A percentile compares a stretch with the other conserved stretches of the same genome.
These are phyloP conservation scores for Donacobius atricapilla DNA, from an alignment of 2,113 vertebrate genomes.

Conservation along the genomic window DNA sequence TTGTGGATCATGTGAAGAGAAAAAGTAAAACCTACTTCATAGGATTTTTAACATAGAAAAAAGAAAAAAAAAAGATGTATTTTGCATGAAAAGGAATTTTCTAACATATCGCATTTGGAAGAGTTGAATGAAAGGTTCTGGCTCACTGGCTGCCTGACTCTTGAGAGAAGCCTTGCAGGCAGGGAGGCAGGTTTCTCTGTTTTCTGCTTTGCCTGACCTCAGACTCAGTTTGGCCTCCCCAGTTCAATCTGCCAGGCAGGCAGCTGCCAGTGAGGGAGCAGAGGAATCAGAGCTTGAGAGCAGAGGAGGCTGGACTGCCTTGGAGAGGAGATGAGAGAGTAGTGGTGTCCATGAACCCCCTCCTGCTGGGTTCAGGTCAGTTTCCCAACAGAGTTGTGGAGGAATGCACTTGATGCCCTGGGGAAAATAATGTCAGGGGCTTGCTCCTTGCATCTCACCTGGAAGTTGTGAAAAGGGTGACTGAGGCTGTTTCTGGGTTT, in stretches of 20 bases:
- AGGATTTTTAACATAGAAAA: background rate
- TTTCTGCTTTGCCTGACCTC: background rate
- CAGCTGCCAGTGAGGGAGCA: background rate
- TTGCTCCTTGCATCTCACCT: background rate
- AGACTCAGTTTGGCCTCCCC: background rate
- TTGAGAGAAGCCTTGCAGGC: background rate
- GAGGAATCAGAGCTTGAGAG: background rate
- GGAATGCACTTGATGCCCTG: background rate
- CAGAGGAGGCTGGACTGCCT: background rate
- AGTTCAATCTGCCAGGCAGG: background rate
- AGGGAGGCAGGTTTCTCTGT: background rate
- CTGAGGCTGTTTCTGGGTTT: background rate
- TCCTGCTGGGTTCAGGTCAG: background rate
- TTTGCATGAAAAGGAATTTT: background rate
- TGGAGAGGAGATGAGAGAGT: background rate
- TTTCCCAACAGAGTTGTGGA: background rate
- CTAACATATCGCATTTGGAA: background rate
- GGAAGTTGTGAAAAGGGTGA: background rate
- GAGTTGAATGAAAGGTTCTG: background rate
- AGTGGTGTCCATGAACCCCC: rapidly evolving
- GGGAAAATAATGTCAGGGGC: background rate
- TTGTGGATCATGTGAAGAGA: background rate
- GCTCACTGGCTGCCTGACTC: background rate
- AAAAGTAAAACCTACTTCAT: background rate
- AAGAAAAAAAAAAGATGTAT: background rate